Conservation (phyloP, 2,113 vertebrate genomes). For the Cettia cetti region DNA sequence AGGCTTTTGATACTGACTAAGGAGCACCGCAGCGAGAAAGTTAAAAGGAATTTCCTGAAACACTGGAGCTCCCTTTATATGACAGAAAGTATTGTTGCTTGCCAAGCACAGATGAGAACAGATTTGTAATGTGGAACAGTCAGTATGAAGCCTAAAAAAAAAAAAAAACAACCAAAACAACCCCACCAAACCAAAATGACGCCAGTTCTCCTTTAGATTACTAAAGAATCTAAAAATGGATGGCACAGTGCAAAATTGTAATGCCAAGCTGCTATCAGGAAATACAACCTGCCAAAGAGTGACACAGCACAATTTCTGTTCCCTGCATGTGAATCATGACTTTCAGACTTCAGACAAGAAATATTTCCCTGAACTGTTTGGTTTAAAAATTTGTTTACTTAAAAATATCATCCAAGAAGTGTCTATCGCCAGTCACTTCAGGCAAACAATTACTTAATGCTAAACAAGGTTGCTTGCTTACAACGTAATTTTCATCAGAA, state of each 20-base stretch:
- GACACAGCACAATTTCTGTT: background rate
- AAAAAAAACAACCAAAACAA: background rate
- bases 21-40: background rate
- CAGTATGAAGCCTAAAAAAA: background rate
- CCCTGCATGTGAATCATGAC: background rate
- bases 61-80: background rate
- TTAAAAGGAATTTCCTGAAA: constrained; percentile 36
- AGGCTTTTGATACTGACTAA: constrained; percentile 21
- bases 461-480: background rate
- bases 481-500: background rate
- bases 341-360: background rate
- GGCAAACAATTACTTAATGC: background rate
- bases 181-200: background rate
- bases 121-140: background rate
- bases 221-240: background rate
- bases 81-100: background rate
- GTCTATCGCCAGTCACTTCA: accelerated
- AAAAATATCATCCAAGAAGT: background rate
- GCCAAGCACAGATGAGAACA: background rate
- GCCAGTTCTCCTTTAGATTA: background rate
- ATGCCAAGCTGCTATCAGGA: background rate
- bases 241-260: background rate
- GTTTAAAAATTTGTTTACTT: background rate
- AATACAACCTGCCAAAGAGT: background rate
- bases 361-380: background rate